A percentile compares a stretch with the other conserved stretches of the same genome.
Evolutionary conservation across 1,140 invertebrate genomes (phyloP).

Genomic region (Apis laboriosa): DNA sequence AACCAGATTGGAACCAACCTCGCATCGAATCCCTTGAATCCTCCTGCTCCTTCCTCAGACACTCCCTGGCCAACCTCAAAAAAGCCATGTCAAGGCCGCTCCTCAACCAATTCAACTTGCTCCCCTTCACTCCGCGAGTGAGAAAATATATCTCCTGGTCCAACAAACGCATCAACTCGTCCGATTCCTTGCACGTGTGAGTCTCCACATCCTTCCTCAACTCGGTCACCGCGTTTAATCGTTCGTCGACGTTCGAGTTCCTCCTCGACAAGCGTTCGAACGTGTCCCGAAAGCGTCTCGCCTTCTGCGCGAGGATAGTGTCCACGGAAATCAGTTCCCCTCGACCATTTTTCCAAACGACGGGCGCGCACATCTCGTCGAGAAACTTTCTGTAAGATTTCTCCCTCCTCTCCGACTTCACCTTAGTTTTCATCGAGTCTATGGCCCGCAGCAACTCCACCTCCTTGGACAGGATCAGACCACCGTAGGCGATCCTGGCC

Average conservation of each 20-base stretch:
- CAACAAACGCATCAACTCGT: conserved; percentile 83
- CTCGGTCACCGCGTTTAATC: conserved; percentile 81
- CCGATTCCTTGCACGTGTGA: conserved; percentile 81
- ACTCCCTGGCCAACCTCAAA: conserved; percentile 61
- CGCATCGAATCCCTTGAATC: background rate
- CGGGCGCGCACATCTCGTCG: conserved; percentile 83
- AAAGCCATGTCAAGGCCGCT: conserved; percentile 77
- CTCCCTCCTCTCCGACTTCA: conserved; percentile 81
- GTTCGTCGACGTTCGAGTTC: conserved; percentile 76
- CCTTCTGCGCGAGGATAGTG: conserved; percentile 84
- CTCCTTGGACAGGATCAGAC: conserved; percentile 84
- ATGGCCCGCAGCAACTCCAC: conserved; percentile 85
- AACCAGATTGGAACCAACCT: background rate
- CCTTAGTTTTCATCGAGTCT: conserved; percentile 82
- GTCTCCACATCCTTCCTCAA: conserved; percentile 78
- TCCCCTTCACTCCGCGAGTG: conserved; percentile 78
- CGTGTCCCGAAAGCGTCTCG: conserved; percentile 82
- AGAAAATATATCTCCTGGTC: conserved; percentile 84
- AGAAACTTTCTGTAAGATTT: conserved; percentile 83
- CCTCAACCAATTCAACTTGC: conserved; percentile 82
- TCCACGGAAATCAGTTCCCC: conserved; percentile 83
- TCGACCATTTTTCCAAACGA: conserved; percentile 81
- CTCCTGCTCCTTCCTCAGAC: conserved; percentile 29
- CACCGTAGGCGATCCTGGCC: conserved; percentile 84
- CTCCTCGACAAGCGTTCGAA: conserved; percentile 82